Evolutionary conservation across 2,888 invertebrate genomes (phyloP).

Genomic region (Petrolisthes manimaculis): DNA sequence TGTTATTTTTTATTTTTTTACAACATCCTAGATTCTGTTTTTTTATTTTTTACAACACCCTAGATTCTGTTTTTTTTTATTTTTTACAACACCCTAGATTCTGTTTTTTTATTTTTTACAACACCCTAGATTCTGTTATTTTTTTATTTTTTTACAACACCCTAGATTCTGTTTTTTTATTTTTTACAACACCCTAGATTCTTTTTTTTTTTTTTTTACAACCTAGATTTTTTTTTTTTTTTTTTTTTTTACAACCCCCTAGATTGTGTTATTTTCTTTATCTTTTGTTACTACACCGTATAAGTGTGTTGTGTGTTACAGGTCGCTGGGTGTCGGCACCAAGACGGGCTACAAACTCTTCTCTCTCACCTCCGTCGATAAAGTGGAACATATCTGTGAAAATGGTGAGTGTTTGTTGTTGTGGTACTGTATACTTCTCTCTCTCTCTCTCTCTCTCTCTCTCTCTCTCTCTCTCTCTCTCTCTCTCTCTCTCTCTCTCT

Average conservation of each 20-base stretch:
- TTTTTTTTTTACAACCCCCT: too few relatives aligned
- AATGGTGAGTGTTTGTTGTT: conserved; percentile 69
- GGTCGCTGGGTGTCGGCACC: conserved; percentile 93
- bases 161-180: too few relatives aligned
- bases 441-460: background rate
- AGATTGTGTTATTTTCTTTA: too few relatives aligned
- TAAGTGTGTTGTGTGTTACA: conserved; percentile 70
- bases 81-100: background rate
- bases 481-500: background rate
- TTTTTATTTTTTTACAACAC: too few relatives aligned
- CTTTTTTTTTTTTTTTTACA: too few relatives aligned
- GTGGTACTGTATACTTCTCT: background rate
- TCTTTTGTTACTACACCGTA: too few relatives aligned
- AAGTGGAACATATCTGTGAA: conserved; percentile 72
- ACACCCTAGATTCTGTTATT: background rate
- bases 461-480: background rate
- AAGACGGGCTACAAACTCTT: conserved; percentile 91
- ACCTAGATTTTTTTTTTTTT: too few relatives aligned
- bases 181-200: too few relatives aligned
- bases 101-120: background rate
- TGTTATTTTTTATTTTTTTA: too few relatives aligned
- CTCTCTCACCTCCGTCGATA: conserved; percentile 78
- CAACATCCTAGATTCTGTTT: too few relatives aligned
- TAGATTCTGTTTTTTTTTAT: background rate
- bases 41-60: too few relatives aligned